Evolutionary conservation across 2,113 vertebrate species (phyloP).

Genomic region (Channa maculata): DNA sequence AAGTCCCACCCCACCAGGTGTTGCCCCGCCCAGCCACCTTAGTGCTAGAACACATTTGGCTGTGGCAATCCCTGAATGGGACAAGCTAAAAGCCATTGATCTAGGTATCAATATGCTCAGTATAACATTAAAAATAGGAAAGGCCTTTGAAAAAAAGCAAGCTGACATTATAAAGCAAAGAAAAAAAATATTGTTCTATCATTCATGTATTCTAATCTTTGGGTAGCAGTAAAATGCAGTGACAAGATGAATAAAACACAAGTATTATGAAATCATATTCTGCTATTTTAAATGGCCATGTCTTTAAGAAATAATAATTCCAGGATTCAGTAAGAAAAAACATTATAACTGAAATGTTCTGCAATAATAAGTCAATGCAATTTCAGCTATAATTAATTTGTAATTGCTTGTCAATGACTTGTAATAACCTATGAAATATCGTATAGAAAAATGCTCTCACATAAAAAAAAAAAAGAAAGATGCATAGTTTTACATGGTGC

Average conservation of each 20-base stretch:
- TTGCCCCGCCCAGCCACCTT: background rate
- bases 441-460: background rate
- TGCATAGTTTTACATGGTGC: constrained; percentile 37
- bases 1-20: no score
- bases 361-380: background rate
- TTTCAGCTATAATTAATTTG: constrained; percentile 16
- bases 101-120: background rate
- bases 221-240: constrained; percentile 8
- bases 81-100: no score
- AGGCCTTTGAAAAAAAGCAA: background rate
- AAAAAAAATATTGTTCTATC: constrained; percentile 18
- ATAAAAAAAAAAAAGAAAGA: constrained; percentile 7
- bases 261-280: background rate
- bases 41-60: no score
- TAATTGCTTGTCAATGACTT: constrained; percentile 15
- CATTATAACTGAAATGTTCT: background rate
- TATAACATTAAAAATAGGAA: background rate
- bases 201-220: constrained; percentile 45
- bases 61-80: no score
- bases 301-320: constrained; percentile 10
- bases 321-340: constrained; percentile 12
- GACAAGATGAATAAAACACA: background rate
- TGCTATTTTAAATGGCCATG: background rate
- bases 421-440: background rate
- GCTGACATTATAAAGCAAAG: background rate